Evolutionary conservation across 2,888 invertebrate genomes (phyloP).

Genomic region (Hirtodrosophila histrioides): DNA sequence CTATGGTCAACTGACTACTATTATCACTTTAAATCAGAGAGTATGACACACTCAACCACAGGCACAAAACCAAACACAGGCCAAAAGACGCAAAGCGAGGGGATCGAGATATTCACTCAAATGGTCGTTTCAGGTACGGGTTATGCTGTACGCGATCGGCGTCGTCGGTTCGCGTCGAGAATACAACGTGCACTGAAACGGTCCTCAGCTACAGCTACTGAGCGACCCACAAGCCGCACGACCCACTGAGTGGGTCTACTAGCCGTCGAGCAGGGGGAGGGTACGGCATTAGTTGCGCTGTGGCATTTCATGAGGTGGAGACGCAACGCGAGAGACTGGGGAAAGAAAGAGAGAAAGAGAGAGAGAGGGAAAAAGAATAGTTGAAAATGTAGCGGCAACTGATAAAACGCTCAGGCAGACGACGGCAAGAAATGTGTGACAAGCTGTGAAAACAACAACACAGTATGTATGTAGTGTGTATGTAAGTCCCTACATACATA

Average conservation of each 20-base stretch:
- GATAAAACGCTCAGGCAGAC: constrained; percentile 38
- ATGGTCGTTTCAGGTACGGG: constrained; percentile 27
- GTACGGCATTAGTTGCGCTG: constrained; percentile 52
- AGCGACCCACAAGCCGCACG: constrained; percentile 41
- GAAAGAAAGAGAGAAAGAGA: not conserved
- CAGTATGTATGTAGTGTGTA: too few relatives aligned
- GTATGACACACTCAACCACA: constrained; percentile 21
- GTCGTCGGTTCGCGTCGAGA: constrained; percentile 73
- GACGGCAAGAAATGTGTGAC: constrained; percentile 34
- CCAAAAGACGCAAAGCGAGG: constrained; percentile 15
- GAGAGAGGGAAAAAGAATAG: constrained; percentile 29
- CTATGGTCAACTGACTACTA: constrained; percentile 26
- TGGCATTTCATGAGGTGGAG: constrained; percentile 23
- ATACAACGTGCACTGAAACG: constrained; percentile 67
- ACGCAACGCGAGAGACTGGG: constrained; percentile 1
- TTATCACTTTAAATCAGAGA: constrained; percentile 26
- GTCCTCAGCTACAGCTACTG: constrained; percentile 30
- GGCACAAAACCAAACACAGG: constrained; percentile 14
- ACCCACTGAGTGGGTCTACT: constrained; percentile 21
- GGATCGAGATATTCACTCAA: constrained; percentile 17
- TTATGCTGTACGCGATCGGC: constrained; percentile 60
- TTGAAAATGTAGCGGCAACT: constrained; percentile 45
- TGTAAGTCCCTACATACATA: too few relatives aligned
- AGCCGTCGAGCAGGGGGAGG: constrained; percentile 7
- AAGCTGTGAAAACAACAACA: constrained; percentile 14